These are phyloP conservation scores for Pandemis corylana DNA, from an alignment of 2,888 invertebrate species.

Conservation along the genomic window DNA sequence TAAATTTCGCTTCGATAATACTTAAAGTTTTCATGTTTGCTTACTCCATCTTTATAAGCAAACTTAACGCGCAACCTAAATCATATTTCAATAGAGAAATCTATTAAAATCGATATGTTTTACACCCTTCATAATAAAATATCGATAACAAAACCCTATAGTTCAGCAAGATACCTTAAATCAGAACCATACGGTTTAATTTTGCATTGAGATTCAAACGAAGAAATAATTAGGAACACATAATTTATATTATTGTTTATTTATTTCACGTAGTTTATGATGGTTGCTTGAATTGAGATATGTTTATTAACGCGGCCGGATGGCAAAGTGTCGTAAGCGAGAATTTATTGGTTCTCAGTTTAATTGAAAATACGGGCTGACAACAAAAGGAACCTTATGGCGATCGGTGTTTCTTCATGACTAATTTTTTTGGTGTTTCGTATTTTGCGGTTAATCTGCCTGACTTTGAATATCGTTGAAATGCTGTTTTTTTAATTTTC, in stretches of 20 bases:
- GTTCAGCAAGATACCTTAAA: constrained; percentile 21
- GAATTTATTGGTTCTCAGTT: constrained; percentile 35
- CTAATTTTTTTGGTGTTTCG: too few relatives aligned
- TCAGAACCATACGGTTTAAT: constrained; percentile 16
- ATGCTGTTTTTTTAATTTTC: too few relatives aligned
- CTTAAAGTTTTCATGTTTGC: background rate
- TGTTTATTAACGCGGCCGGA: constrained; percentile 46
- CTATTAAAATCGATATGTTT: constrained; percentile 28
- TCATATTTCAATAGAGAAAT: constrained; percentile 23
- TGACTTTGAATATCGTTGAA: too few relatives aligned
- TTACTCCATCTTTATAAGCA: background rate
- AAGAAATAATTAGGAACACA: constrained; percentile 46
- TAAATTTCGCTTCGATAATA: too few relatives aligned
- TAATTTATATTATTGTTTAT: constrained; percentile 45
- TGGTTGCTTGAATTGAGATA: constrained; percentile 45
- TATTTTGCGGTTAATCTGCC: background rate
- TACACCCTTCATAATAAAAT: constrained; percentile 36
- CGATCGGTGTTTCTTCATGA: background rate
- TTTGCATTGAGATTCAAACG: constrained; percentile 29
- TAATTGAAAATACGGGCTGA: constrained; percentile 14
- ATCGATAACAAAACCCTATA: constrained; percentile 1
- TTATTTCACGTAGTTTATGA: constrained; percentile 48
- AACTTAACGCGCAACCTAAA: background rate
- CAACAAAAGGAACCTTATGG: background rate
- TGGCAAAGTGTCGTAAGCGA: constrained; percentile 31